Evolutionary conservation across 64 coral and sea anemone genomes (phyloP).

Genomic region (Porites lutea): DNA sequence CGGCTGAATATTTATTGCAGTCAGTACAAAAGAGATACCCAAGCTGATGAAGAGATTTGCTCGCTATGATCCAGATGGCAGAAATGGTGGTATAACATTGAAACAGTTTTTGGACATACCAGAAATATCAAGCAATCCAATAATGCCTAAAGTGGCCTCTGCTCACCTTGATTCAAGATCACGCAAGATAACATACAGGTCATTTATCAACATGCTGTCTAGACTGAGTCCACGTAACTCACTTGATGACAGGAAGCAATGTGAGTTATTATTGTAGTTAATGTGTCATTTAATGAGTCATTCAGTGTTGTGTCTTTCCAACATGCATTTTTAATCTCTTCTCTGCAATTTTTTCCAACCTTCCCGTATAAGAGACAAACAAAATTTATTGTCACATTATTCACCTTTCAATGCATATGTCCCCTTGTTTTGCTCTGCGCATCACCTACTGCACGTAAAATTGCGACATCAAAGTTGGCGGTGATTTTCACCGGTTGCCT

Average conservation of each 20-base stretch:
- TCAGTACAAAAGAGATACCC: constrained; percentile 44
- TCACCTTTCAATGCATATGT: no score
- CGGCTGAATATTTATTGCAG: constrained; percentile 16
- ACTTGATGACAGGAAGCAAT: constrained; percentile 53
- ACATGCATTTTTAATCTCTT: no score
- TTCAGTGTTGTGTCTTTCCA: not conserved
- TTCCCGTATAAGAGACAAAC: no score
- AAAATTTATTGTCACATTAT: no score
- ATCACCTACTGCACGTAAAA: no score
- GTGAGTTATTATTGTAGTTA: constrained; percentile 3
- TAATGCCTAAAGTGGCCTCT: constrained; percentile 58
- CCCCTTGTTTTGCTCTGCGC: no score
- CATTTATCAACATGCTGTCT: constrained; percentile 58
- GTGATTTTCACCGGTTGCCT: no score
- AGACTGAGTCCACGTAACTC: constrained; percentile 40
- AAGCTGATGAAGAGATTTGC: constrained; percentile 58
- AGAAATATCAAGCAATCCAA: constrained; percentile 61
- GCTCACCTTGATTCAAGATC: constrained; percentile 31
- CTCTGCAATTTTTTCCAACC: no score
- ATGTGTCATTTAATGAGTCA: no score
- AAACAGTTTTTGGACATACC: constrained; percentile 61
- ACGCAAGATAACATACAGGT: not conserved
- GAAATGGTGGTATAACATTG: constrained; percentile 20
- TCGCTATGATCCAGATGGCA: constrained; percentile 47
- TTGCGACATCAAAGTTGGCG: no score